These are phyloP conservation scores for Conus betulinus DNA, from an alignment of 1,140 invertebrate genomes.

Conservation along the genomic window DNA sequence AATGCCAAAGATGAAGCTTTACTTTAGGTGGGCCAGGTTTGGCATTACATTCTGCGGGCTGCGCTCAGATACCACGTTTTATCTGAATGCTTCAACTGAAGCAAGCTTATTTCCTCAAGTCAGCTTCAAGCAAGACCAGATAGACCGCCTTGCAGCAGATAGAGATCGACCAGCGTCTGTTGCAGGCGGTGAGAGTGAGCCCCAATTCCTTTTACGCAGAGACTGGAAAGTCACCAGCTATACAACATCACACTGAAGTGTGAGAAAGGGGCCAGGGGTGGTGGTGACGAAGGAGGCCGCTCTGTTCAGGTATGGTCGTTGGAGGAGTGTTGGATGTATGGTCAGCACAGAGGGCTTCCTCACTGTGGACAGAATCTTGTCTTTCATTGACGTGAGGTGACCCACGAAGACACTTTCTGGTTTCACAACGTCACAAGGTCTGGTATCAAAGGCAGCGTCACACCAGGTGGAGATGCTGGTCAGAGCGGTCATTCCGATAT, in stretches of 20 bases:
- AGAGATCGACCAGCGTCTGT: background rate
- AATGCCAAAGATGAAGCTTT: background rate
- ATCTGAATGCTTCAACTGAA: background rate
- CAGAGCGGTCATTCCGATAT: background rate
- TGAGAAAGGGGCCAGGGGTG: background rate
- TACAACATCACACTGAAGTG: background rate
- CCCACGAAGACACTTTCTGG: too few relatives aligned
- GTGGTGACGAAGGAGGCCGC: background rate
- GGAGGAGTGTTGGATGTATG: too few relatives aligned
- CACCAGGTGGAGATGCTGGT: background rate
- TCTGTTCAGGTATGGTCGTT: too few relatives aligned
- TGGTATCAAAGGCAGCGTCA: background rate
- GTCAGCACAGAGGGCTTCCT: too few relatives aligned
- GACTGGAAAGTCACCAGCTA: too few relatives aligned
- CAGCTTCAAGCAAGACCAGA: too few relatives aligned
- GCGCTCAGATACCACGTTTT: background rate
- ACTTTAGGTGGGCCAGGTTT: background rate
- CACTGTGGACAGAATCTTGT: too few relatives aligned
- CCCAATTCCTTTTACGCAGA: too few relatives aligned
- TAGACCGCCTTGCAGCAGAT: too few relatives aligned
- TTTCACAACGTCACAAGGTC: background rate
- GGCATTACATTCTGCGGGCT: background rate
- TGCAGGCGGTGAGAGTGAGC: too few relatives aligned
- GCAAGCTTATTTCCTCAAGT: too few relatives aligned
- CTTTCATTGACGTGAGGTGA: too few relatives aligned